Base-by-base conservation (phyloP, 92 coral and sea anemone genomes). In the Porites lobata region DNA sequence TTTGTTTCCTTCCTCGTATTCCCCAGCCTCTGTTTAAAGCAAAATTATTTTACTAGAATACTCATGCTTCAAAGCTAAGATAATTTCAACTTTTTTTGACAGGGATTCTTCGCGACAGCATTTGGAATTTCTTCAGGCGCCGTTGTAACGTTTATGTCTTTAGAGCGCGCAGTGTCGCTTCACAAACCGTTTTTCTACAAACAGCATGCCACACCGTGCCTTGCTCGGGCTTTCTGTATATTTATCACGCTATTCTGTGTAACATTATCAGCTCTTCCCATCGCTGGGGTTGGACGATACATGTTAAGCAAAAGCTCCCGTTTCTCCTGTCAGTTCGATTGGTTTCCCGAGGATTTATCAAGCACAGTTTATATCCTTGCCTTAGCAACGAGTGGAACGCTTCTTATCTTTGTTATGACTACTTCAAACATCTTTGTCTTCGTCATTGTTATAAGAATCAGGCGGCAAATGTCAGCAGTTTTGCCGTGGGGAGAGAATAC, bases 101-200 rank as follows among this genome's bases (percentile, higher is more conserved):
- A 92, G 95, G 95, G 85, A 6, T 92, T 92, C 72, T 92, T 65
- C 69, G 19, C 90, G 38, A 89, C 90, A 50, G 74, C 85, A 13
- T 89, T 83, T 8, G 92, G 95, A 19, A 15, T 92, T 12, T 84
- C 93, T 17, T 92, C 95, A 18, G 95, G 95, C 43, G 80, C 88
- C 69, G 88, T 92, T 56, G 95, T 92, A 22, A 89, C 95, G 6
- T 80, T 82, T 80, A 92, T 92, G 95, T 91, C 95, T 20, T 15
- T 92, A 43, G 95, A 92, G 21, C 85, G 95, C 4, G 86, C 88
- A 19, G 87, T 72, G 29, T 85, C 95, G 1, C 95, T 92, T 24
- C 64, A 65, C 86, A 85, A 86, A 65, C 95, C 95, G 9, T 92
- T 89, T 85, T 89, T 89, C 70, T 92, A 92, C 85, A 85, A 77